phyloP scores from a whole-genome alignment of 2,888 invertebrate species.

The Crocallis elinguaria region DNA sequence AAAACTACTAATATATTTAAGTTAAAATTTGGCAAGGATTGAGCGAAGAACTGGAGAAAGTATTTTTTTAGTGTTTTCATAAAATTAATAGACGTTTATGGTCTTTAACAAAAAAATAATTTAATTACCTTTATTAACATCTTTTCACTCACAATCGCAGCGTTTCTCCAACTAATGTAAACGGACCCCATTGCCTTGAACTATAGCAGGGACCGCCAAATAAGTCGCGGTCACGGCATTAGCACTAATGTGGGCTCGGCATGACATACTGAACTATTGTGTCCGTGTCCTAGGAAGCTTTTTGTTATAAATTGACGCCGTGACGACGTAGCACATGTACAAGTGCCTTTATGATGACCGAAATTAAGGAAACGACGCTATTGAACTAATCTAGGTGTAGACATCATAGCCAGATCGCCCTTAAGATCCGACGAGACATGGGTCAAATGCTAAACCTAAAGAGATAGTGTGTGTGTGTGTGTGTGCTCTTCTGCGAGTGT shows the following conservation, averaged over 20 bases:
- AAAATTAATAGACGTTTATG: too few relatives aligned
- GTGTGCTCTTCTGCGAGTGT: too few relatives aligned
- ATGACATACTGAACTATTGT: conserved; percentile 58
- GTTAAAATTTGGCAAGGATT: too few relatives aligned
- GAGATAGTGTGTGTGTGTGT: too few relatives aligned
- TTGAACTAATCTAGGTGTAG: too few relatives aligned
- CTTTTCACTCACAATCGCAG: background rate
- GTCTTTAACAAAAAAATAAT: background rate
- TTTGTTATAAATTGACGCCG: conserved; percentile 23
- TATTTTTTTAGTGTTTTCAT: too few relatives aligned
- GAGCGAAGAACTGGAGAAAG: too few relatives aligned
- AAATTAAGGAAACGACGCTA: background rate
- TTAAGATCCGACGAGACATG: too few relatives aligned
- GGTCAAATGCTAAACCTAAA: too few relatives aligned
- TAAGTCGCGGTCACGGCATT: conserved; percentile 64
- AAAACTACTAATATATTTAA: too few relatives aligned
- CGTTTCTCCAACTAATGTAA: conserved; percentile 41
- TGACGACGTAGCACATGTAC: conserved; percentile 41
- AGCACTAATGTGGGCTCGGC: conserved; percentile 62
- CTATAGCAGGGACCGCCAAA: conserved; percentile 66
- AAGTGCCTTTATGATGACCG: background rate
- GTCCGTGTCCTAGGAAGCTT: conserved; percentile 55
- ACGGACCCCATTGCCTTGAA: conserved; percentile 63
- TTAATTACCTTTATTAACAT: conserved; percentile 3
- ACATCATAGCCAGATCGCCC: too few relatives aligned